Conservation (phyloP, 2,888 invertebrate species). For the Congeria kusceri region DNA sequence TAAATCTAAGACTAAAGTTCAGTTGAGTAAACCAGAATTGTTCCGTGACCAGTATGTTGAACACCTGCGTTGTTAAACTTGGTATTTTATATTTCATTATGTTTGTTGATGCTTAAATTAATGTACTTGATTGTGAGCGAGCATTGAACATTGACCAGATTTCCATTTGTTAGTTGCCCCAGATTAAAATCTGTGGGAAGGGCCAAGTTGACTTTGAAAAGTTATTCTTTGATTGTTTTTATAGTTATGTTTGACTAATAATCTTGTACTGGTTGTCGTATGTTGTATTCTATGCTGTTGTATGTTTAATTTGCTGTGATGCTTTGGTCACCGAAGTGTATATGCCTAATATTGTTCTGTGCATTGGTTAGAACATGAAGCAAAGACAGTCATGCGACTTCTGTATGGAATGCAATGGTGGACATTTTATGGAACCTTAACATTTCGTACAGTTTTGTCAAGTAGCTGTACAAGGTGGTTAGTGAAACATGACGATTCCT, state of each 20-base stretch:
- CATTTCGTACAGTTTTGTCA: no score
- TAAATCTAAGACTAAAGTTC: no score
- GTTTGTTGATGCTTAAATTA: no score
- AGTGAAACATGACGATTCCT: background rate
- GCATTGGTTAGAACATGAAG: background rate
- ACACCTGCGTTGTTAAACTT: no score
- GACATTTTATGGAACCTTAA: no score
- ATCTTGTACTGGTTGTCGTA: background rate
- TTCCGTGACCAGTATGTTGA: no score
- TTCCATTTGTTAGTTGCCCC: background rate
- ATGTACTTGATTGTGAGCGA: background rate
- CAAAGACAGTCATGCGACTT: background rate
- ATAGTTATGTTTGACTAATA: conserved; percentile 8
- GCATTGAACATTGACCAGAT: background rate
- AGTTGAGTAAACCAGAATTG: no score
- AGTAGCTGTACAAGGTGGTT: background rate
- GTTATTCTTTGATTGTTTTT: background rate
- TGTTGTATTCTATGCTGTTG: background rate
- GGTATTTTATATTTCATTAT: no score
- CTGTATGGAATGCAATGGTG: no score
- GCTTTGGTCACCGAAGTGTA: conserved; percentile 20
- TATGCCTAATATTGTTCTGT: conserved; percentile 8
- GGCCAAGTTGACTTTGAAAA: conserved; percentile 3
- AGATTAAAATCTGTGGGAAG: background rate
- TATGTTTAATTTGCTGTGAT: conserved; percentile 4